Base-by-base conservation (phyloP, 2,113 vertebrate genomes). In the Cathartes aura region DNA sequence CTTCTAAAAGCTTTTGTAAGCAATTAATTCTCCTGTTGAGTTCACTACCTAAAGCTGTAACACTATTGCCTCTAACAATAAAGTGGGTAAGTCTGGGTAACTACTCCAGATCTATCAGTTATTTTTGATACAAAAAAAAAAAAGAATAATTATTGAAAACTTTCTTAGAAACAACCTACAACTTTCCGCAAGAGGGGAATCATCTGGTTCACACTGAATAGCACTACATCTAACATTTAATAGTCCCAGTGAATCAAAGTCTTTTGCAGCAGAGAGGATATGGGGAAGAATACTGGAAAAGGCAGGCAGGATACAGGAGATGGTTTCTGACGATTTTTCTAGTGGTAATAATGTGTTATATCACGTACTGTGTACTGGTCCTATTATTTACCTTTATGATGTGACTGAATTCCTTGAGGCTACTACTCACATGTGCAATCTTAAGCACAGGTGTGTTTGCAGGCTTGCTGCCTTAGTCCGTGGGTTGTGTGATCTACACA, bases 171-270 rank as follows among this genome's bases (percentile, higher is more conserved):
- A 6, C 15, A 84, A 5, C 26, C 6, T 83, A 21, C 29, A 86
- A 0, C 30, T 70, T 85, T 58, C 27, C 91, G 59, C 42, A 70
- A 70, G 32, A 72, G 29, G 4, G 3, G 4, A 58, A 38, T 53
- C 8, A 27, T 43, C 5, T 47, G 12, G 4, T 53, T 83, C 42
- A 12, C 22, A 72, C 40, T 0, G 0, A 56, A 4, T 19, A 93
- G 21, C 19, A 22, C 30, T 38, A 8, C 30, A 30, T 62, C 8
- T 34, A 29, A 22, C 14, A 7, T 72, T 62, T 75, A 64, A 17
- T 24, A 64, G 32, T 43, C 23, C 15, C 12, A 22, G 32, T 48
- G 66, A 90, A 68, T 67, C n/a, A 19, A 63, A 48, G 18, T 32
- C 26, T 84, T 42, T 63, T 82, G 45, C 48, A 52, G 53, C 34